These are phyloP conservation scores for Phaetusa simplex DNA, from an alignment of 2,113 vertebrate species.

Conservation along the genomic window DNA sequence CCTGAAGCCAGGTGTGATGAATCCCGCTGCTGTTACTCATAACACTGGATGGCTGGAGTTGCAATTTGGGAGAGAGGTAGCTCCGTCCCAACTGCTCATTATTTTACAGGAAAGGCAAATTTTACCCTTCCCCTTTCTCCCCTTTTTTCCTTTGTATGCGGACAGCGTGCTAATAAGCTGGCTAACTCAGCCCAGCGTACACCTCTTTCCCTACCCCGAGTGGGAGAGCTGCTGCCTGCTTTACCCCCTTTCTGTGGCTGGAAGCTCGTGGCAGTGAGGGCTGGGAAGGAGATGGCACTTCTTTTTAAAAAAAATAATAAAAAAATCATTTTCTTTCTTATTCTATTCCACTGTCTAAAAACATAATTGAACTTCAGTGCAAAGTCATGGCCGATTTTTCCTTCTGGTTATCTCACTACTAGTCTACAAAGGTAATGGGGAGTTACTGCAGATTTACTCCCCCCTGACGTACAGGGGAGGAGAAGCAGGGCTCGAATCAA, in stretches of 20 bases:
- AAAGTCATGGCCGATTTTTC: background rate
- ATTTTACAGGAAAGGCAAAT: background rate
- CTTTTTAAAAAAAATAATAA: no score
- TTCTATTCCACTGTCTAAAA: background rate
- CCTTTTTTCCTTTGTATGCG: background rate
- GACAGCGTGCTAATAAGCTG: background rate
- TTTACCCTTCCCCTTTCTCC: background rate
- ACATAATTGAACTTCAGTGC: background rate
- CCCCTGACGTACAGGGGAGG: background rate
- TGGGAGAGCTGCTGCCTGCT: background rate
- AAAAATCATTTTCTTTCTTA: background rate
- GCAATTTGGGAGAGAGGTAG: rapidly evolving
- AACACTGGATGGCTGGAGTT: background rate
- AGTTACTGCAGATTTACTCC: background rate
- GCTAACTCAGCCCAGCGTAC: background rate
- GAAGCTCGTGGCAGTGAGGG: background rate
- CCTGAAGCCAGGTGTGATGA: background rate
- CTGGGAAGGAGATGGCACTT: background rate
- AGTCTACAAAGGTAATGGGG: background rate
- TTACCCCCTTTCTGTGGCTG: background rate
- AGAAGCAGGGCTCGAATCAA: background rate
- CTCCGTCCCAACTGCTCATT: background rate
- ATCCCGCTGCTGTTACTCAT: background rate
- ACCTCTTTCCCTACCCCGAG: background rate
- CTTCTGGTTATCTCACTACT: background rate